phyloP scores from a whole-genome alignment of 2,888 invertebrate species.

The Sycophila texana region DNA sequence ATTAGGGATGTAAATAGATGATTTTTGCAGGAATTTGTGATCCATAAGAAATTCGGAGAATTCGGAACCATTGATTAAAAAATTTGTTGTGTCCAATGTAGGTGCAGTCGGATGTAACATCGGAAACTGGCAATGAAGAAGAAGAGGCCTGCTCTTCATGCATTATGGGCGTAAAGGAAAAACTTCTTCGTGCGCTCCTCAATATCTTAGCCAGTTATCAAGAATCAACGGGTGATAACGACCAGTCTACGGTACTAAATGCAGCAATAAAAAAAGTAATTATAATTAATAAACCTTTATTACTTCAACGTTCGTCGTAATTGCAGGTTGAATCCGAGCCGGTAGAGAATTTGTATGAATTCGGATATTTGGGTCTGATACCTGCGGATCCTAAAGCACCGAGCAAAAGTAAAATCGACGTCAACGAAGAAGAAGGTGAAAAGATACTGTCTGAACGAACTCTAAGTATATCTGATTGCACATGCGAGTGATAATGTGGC shows the following conservation, averaged over 20 bases:
- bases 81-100: slow-evolving; percentile 11
- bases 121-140: not conserved
- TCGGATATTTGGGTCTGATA: slow-evolving; percentile 60
- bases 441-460: not conserved
- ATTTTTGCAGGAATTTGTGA: slow-evolving; percentile 47
- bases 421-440: not conserved
- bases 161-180: slow-evolving; percentile 64
- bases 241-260: slow-evolving; percentile 20
- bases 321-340: slow-evolving; percentile 4
- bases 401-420: not conserved
- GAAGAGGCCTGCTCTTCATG: slow-evolving; percentile 63
- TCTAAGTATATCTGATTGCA: not conserved
- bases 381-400: slow-evolving; percentile 14
- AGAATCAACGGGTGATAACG: not conserved
- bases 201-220: slow-evolving; percentile 64
- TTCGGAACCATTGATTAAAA: no score
- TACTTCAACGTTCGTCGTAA: not conserved
- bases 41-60: no score
- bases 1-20: not conserved
- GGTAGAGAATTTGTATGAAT: slow-evolving; percentile 52
- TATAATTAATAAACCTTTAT: not conserved
- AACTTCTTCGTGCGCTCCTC: slow-evolving; percentile 67
- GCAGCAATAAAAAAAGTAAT: not conserved
- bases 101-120: slow-evolving; percentile 59
- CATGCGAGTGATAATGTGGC: slow-evolving; percentile 1